Conservation (phyloP, 2,888 invertebrate species). For the Litoditis marina region DNA sequence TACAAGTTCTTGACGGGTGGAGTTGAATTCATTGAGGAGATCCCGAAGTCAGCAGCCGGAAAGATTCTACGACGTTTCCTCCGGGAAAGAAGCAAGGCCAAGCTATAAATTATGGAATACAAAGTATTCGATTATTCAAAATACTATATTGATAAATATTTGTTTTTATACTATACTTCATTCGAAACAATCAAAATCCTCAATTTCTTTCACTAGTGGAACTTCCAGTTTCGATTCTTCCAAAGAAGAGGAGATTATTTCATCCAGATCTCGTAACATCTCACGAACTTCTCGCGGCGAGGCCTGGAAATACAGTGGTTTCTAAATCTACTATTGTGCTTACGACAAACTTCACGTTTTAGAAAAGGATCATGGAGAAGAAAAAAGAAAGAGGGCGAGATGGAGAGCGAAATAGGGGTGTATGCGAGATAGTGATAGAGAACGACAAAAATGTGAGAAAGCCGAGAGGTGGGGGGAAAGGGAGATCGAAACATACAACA, state of each 20-base stretch:
- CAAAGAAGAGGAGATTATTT: conserved; percentile 20
- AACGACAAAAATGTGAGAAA: too few species aligned
- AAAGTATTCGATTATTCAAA: too few species aligned
- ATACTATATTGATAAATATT: background rate
- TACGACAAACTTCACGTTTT: too few species aligned
- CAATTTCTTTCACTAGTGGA: conserved; percentile 11
- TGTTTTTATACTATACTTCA: background rate
- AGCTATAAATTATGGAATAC: too few species aligned
- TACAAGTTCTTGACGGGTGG: conserved; percentile 75
- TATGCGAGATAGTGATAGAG: too few species aligned
- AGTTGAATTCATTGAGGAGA: conserved; percentile 71
- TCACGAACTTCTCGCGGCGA: conserved; percentile 43
- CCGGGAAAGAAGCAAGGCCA: conserved; percentile 6
- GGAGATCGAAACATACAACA: too few species aligned
- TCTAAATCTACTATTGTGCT: too few species aligned
- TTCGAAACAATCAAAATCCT: conserved; percentile 11
- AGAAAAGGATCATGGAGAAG: too few species aligned
- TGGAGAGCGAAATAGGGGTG: too few species aligned
- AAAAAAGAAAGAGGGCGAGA: too few species aligned
- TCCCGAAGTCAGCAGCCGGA: conserved; percentile 76
- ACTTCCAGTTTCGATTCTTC: background rate
- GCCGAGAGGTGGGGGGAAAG: too few species aligned
- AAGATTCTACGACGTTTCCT: conserved; percentile 72
- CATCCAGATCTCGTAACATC: conserved; percentile 44
- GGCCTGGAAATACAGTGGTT: conserved; percentile 28